Evolutionary conservation across 2,797 vertebrate species (phyloP), one percentile per base, ranked within the genome.

Genomic region (Mycteria americana): DNA sequence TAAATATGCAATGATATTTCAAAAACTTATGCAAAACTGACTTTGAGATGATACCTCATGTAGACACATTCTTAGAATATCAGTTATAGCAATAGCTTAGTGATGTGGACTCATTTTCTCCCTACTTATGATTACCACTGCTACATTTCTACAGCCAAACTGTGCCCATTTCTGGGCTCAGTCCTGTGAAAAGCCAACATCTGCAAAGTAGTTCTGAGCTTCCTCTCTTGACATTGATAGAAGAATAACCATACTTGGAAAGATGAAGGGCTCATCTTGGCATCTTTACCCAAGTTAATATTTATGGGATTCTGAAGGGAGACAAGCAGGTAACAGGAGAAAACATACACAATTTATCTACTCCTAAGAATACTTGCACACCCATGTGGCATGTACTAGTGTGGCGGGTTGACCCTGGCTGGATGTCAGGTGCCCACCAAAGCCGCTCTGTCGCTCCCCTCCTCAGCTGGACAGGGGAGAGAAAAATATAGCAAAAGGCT

Each of bases 301-400:
- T 54, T 28, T 54, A 30, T 54, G 53, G 17, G 11, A 31, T 54
- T 30, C 53, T 54, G 28, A 30, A 54, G 17, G 53, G 53, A 54
- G 17, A 54, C 28, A 31, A 54, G 17, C 28, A 54, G 28, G 28
- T 54, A 54, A 30, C 53, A 31, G 53, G 28, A 54, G 53, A 30
- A 54, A 54, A 54, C 8, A 7, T 31, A 28, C 1, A 10, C 31
- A 41, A 0, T 41, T 30, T 62, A 23, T 72, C 18, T 67, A 17
- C 11, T 57, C 22, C 7, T 73, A 19, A n/a, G 35, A 67, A 11
- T 65, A 33, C 12, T 69, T 21, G 6, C 16, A 62, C 0, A 0
- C 7, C 6, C 9, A 9, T 27, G 37, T 45, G 19, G 5, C 25
- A 14, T 18, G 30, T 43, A 21, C 18, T 60, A 19, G 24, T 50